These are phyloP conservation scores for Parelbella ahira DNA, from an alignment of 2,888 invertebrate species.

Conservation along the genomic window DNA sequence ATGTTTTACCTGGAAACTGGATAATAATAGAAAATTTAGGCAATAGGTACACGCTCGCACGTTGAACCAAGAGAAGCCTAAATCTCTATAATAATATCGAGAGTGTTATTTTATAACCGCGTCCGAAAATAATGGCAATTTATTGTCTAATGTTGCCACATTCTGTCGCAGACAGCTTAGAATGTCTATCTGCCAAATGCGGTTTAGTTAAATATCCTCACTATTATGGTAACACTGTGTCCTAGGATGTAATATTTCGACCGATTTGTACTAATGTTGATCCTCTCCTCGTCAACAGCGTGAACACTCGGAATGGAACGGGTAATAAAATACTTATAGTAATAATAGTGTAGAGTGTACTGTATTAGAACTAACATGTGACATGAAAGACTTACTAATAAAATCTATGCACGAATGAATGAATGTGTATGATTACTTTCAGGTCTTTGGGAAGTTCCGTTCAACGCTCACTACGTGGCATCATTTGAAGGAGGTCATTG, in stretches of 20 bases:
- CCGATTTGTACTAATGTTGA: conserved; percentile 19
- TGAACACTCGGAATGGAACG: conserved; percentile 3
- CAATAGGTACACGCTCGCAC: too few species aligned
- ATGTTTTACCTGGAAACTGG: too few species aligned
- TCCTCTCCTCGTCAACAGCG: conserved; percentile 14
- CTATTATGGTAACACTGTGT: conserved; percentile 24
- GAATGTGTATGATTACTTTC: too few species aligned
- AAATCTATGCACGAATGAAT: too few species aligned
- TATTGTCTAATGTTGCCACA: conserved; percentile 7
- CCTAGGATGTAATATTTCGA: conserved; percentile 22
- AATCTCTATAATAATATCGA: not conserved
- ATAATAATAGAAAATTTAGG: too few species aligned
- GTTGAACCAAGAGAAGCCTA: too few species aligned
- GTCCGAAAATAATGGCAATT: conserved; percentile 13
- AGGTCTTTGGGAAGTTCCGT: conserved; percentile 95
- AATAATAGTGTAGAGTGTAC: too few species aligned
- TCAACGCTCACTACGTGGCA: conserved; percentile 94
- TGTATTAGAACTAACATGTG: too few species aligned
- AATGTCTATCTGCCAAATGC: conserved; percentile 23
- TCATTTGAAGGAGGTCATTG: conserved; percentile 95
- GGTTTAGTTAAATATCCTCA: conserved; percentile 20
- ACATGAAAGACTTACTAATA: too few species aligned
- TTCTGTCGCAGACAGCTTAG: conserved; percentile 18
- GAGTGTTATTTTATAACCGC: not conserved
- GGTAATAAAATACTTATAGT: too few species aligned